phyloP scores from a whole-genome alignment of 2,113 vertebrate genomes.

The Chionis minor region DNA sequence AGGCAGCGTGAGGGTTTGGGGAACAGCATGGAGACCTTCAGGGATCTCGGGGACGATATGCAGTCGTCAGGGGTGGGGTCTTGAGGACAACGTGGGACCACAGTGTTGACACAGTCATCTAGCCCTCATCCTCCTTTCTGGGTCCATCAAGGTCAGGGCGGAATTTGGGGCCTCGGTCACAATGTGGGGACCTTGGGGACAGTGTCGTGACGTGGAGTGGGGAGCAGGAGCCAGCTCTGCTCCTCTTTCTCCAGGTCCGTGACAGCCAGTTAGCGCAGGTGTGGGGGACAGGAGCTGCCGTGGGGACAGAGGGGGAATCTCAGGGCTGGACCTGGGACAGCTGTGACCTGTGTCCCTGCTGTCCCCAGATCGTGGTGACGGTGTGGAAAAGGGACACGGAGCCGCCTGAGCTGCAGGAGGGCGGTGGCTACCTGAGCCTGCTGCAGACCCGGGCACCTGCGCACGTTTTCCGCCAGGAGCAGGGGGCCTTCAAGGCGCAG shows the following conservation, averaged over 20 bases:
- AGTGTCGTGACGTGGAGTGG: fast-evolving
- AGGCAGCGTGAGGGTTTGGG: too few species aligned
- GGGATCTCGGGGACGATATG: not conserved
- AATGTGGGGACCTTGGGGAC: not conserved
- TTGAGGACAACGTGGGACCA: not conserved
- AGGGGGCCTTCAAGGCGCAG: conserved; percentile 85
- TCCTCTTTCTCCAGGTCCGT: not conserved
- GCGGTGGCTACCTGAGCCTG: conserved; percentile 82
- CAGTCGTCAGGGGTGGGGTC: not conserved
- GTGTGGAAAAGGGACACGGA: conserved; percentile 86
- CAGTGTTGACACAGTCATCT: not conserved
- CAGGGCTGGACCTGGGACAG: fast-evolving
- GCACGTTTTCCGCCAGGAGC: conserved; percentile 83
- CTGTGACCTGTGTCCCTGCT: fast-evolving
- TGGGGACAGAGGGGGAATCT: too few species aligned
- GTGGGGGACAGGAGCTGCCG: not conserved
- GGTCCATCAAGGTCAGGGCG: not conserved
- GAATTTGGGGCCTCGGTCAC: not conserved
- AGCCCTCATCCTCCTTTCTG: not conserved
- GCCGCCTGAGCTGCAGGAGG: conserved; percentile 78
- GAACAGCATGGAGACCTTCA: too few species aligned
- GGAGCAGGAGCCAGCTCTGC: not conserved
- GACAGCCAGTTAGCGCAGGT: not conserved
- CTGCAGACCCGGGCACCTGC: conserved; percentile 83
- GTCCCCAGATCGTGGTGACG: conserved; percentile 81